Evolutionary conservation across 2,797 vertebrate genomes (phyloP), one percentile per base, ranked within the genome.

Genomic region (Poecilia gillii): DNA sequence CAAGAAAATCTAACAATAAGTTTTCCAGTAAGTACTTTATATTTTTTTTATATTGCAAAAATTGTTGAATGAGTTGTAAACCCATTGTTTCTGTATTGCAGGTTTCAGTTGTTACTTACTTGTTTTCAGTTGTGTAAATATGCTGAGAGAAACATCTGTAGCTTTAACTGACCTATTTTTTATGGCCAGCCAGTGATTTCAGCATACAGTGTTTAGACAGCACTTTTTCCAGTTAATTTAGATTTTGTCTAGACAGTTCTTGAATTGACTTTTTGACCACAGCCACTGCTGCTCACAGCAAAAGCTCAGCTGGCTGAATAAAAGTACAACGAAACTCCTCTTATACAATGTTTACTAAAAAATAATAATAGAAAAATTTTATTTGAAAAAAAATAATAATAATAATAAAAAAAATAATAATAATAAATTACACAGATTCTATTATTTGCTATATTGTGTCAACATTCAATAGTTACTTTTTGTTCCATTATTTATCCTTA

Each of bases 171-270:
- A 62, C 14, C 28, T 62, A 39, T 20, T 57, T 39, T 9, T 23
- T 41, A 41, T 41, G 36, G 36, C 18, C 33, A 25, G 36, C 23
- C 36, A 68, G 36, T 41, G 8, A 41, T 25, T 68, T 23, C 33
- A 68, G 20, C 23, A 41, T 11, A 39, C 36, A 43, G 66, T 70
- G 39, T 43, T 43, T 25, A 68, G 64, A 66, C 28, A 62, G 57
- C 57, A 62, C 28, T 62, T 62, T 20, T 64, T 64, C 14, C 33
- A 36, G 62, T 64, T 64, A 31, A 64, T 68, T 68, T 68, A 68
- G 20, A 68, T 68, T 20, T 68, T 20, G 9, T 23, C 36, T 68
- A 11, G 18, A 68, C 33, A 68, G 16, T 4, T 4, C 20, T 39
- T 68, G 23, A 39, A 68, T 23, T 68, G 3, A 68, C 3, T 68